Percentiles rank a stretch among this genome's conserved stretches.
Conservation (phyloP, 2,888 invertebrate species). For the Pristionchus arcanus region DNA sequence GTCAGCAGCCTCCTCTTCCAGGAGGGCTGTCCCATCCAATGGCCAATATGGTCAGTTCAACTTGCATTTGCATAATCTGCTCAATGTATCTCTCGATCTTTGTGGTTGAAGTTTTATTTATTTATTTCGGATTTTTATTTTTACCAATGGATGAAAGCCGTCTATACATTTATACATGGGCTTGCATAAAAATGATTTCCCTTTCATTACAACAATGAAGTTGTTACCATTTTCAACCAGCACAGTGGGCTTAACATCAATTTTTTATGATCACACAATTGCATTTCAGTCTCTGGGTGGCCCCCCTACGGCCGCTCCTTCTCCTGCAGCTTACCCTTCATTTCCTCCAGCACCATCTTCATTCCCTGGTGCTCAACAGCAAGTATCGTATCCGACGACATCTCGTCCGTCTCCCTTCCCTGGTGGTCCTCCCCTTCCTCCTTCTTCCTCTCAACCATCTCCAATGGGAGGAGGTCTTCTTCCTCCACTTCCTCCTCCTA, state of each 20-base stretch:
- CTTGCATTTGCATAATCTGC: not conserved
- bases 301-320: slow-evolving; percentile 6
- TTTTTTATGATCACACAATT: too few species aligned
- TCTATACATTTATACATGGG: not conserved
- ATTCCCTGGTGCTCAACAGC: not conserved
- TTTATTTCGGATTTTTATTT: not conserved
- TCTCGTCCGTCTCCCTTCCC: slow-evolving; percentile 43
- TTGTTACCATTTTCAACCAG: too few species aligned
- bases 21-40: slow-evolving; percentile 10
- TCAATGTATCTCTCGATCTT: not conserved
- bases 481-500: slow-evolving; percentile 17
- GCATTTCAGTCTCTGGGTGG: slow-evolving; percentile 24
- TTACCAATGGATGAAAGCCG: not conserved
- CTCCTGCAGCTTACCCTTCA: slow-evolving; percentile 31
- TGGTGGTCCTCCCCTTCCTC: not conserved
- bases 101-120: not conserved
- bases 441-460: not conserved
- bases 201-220: too few species aligned
- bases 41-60: slow-evolving; percentile 21
- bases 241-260: too few species aligned
- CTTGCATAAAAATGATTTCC: too few species aligned
- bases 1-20: not conserved
- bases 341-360: slow-evolving; percentile 21
- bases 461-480: not conserved
- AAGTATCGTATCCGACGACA: slow-evolving; percentile 1